Evolutionary conservation across 1,140 invertebrate genomes (phyloP).

Genomic region (Batillaria attramentaria): DNA sequence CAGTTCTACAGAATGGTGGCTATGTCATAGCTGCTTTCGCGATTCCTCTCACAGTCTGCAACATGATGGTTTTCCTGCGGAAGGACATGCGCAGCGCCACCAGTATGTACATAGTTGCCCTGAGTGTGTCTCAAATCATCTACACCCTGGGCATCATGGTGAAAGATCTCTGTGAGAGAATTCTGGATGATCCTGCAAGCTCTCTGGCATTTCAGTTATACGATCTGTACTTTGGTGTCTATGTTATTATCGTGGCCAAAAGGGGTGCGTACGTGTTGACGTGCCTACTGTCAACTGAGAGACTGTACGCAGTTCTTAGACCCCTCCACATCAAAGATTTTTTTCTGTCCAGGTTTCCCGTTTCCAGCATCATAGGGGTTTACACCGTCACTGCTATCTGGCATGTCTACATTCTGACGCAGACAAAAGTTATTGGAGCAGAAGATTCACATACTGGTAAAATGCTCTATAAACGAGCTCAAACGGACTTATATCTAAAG

Average conservation of each 20-base stretch:
- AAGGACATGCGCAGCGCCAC: constrained; percentile 1
- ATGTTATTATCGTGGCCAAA: neutral
- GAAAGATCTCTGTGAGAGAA: neutral
- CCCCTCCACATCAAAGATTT: neutral
- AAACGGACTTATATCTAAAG: neutral
- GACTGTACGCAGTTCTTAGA: neutral
- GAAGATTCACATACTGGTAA: too few species aligned
- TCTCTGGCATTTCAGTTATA: neutral
- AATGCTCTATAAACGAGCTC: neutral
- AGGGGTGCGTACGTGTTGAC: neutral
- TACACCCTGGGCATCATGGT: neutral
- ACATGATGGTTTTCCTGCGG: neutral
- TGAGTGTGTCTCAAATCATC: neutral
- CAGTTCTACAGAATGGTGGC: neutral
- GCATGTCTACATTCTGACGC: neutral
- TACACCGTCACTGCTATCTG: neutral
- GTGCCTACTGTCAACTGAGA: neutral
- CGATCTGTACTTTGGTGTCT: neutral
- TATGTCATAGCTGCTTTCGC: neutral
- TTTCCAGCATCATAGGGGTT: neutral
- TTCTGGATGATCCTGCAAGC: neutral
- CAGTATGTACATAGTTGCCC: neutral
- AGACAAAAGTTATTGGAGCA: too few species aligned
- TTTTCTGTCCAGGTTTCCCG: neutral
- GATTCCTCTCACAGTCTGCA: neutral